Evolutionary conservation across 2,888 invertebrate genomes (phyloP).

Genomic region (Glaucopsyche alexis): DNA sequence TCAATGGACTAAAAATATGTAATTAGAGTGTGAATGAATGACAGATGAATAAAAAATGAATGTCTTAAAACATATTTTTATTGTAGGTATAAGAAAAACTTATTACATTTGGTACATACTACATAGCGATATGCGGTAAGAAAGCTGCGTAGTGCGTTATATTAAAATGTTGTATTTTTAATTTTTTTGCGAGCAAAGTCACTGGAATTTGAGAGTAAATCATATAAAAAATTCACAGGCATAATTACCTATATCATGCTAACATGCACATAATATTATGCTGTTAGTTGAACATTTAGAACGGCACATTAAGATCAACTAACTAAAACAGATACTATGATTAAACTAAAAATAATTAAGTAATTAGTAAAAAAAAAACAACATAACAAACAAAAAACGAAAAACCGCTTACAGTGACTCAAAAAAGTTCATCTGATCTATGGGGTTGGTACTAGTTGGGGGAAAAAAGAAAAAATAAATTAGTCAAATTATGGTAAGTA

Average conservation of each 20-base stretch:
- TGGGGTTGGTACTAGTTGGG: conserved; percentile 75
- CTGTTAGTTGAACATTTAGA: not conserved
- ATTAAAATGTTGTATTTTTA: too few relatives aligned
- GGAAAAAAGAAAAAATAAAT: conserved; percentile 61
- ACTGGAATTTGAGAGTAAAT: not conserved
- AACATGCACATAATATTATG: too few relatives aligned
- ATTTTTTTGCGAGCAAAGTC: not conserved
- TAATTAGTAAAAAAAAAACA: conserved; percentile 39
- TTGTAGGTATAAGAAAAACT: too few relatives aligned
- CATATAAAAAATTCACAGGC: not conserved
- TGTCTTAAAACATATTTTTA: too few relatives aligned
- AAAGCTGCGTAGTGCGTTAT: too few relatives aligned
- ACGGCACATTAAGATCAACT: conserved; percentile 15
- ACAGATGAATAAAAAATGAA: too few relatives aligned
- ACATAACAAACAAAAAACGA: conserved; percentile 48
- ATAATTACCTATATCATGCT: too few relatives aligned
- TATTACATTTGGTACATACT: too few relatives aligned
- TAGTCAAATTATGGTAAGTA: conserved; percentile 52
- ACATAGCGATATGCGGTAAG: too few relatives aligned
- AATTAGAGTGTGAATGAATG: too few relatives aligned
- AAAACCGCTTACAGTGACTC: conserved; percentile 76
- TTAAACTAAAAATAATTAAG: conserved; percentile 35
- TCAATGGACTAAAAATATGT: too few relatives aligned
- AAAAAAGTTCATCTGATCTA: conserved; percentile 80
- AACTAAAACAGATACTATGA: not conserved